Evolutionary conservation across 1,140 invertebrate species (phyloP), one percentile per base, ranked within the genome.

Genomic region (Antheraea mylitta): DNA sequence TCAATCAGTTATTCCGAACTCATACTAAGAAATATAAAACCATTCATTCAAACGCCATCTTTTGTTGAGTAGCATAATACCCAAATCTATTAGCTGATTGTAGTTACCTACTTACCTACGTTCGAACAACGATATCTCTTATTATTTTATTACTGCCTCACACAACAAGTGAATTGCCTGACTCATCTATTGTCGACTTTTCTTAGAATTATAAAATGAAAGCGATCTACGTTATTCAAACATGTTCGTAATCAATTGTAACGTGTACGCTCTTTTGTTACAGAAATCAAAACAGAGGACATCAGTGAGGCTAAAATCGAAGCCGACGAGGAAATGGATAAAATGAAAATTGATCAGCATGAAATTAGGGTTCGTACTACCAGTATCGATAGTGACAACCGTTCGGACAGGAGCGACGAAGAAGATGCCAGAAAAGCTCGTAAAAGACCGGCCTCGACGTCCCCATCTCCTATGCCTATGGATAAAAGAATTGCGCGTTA

Each of bases 401-500:
- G 87, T 16, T 90, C 87, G 7, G 88, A 90, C 59, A 84, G 80
- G 65, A 93, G 93, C 68, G 93, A 93, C 22, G 93, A 93, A 61
- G 92, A 92, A 18, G 91, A 92, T 3, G 73, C 80, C 18, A 90
- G 86, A 58, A 80, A 82, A 18, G 78, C 78, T 3, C 86, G 89
- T 38, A 91, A 92, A 64, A 87, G 93, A 36, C 92, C 92, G 66
- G 87, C 85, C 7, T 84, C 91, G 82, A 92, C 82, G 71, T 93
- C 81, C 67, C 93, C 72, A 42, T 87, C 77, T 66, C 90, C 71
- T 69, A 93, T 93, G 2, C 96, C 97, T 71, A 80, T 97, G 70
- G 95, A 96, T 75, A 94, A 93, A 66, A 96, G 97, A 89, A 95
- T 94, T 3, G 94, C 95, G 8, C 94, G 94, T 69, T 94, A 94